phyloP scores from a whole-genome alignment of 2,888 invertebrate species.

The Peribatodes rhomboidaria region DNA sequence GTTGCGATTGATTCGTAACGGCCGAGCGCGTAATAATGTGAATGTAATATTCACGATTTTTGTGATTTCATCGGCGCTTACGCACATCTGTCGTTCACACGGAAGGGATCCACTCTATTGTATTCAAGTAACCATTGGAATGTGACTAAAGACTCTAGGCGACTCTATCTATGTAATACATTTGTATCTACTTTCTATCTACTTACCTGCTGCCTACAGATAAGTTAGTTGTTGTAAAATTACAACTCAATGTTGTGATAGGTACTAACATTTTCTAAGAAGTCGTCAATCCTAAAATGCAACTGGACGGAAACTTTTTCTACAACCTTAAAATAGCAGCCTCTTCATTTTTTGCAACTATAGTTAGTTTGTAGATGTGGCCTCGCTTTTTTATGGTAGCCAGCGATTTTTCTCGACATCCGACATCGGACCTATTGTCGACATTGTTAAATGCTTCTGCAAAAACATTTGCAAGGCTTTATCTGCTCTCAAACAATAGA shows the following conservation, averaged over 20 bases:
- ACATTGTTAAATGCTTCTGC: constrained; percentile 63
- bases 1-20: constrained; percentile 86
- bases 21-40: constrained; percentile 82
- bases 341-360: constrained; percentile 44
- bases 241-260: background rate
- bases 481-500: constrained; percentile 62
- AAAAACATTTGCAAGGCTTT: constrained; percentile 78
- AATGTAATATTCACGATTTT: constrained; percentile 85
- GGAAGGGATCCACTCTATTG: constrained; percentile 71
- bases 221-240: background rate
- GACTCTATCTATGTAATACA: constrained; percentile 29
- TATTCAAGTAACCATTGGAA: constrained; percentile 58
- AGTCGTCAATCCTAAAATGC: background rate
- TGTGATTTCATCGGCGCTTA: constrained; percentile 74
- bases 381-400: constrained; percentile 69
- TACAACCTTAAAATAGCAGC: constrained; percentile 41
- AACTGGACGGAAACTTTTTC: constrained; percentile 31
- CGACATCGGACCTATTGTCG: constrained; percentile 64
- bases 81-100: constrained; percentile 83
- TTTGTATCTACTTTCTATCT: too few relatives aligned
- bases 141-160: constrained; percentile 26
- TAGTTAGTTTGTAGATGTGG: constrained; percentile 51
- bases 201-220: too few relatives aligned
- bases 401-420: constrained; percentile 64
- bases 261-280: constrained; percentile 2